Base-by-base conservation (phyloP, 2,797 vertebrate genomes). In the Tiaroga cobitis region DNA sequence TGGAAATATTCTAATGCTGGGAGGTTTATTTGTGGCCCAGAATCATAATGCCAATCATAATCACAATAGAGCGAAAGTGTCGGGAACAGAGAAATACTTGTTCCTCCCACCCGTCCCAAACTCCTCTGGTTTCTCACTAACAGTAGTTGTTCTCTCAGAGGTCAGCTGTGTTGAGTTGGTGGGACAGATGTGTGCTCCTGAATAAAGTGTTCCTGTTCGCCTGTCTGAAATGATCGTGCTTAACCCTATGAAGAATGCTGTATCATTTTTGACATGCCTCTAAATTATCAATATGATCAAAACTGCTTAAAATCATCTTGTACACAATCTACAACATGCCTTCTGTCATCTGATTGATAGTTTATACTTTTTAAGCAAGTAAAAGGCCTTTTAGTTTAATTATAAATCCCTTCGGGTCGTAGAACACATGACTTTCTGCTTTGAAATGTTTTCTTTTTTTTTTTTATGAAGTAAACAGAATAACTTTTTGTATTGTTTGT, bases 81-180 rank as follows among this genome's bases (percentile, higher is more conserved):
- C 8, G 1, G 51, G 41, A 82, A 83, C 43, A 76, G 73, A 68
- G 61, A 68, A 68, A 77, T 39, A 61, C 61, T 77, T 83, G 82
- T 83, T 83, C 82, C 11, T 76, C 73, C 82, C 63, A 54, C 73
- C 24, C 26, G 6, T 54, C 43, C 72, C 34, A 63, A 56, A 74
- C 54, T 83, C 70, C 70, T 51, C 26, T 34, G 79, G 34, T 51
- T 67, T n/a, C 24, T 83, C 18, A 21, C 13, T n/a, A 54, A 67
- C 73, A 67, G 46, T 19, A 39, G 21, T 83, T 76, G 43, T 75
- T 83, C 46, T 77, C n/a, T 83, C 6, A 76, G 59, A 61, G 61
- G 43, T 67, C 56, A 51, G 82, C 68, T 59, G 51, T 56, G 68
- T 82, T 46, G 68, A 75, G 82, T 26, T 67, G 72, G 82, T 77